Evolutionary conservation across 2,113 vertebrate species (phyloP).

Genomic region (Ceyx margarethae): DNA sequence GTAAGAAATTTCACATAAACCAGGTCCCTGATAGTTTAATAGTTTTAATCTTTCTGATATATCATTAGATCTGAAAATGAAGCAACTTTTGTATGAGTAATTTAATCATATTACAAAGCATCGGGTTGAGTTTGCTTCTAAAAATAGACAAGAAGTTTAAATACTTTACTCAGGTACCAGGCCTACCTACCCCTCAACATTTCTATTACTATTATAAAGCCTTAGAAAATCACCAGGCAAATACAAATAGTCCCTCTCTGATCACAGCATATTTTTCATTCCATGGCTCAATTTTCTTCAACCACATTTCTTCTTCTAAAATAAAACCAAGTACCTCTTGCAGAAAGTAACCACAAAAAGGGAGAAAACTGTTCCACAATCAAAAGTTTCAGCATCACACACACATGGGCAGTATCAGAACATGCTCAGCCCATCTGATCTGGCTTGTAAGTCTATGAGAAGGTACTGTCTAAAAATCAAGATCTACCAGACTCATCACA

Average conservation of each 20-base stretch:
- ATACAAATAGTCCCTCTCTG: background rate
- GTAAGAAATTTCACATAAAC: background rate
- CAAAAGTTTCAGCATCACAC: background rate
- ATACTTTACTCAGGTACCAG: background rate
- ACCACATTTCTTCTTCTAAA: background rate
- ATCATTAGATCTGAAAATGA: background rate
- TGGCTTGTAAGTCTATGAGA: background rate
- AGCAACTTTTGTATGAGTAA: background rate
- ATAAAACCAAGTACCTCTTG: background rate
- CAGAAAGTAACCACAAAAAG: background rate
- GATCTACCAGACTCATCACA: background rate
- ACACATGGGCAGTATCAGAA: background rate
- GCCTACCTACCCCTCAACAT: background rate
- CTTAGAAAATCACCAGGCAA: background rate
- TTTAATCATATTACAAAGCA: background rate
- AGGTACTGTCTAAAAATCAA: background rate
- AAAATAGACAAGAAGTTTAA: background rate
- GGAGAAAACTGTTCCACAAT: background rate
- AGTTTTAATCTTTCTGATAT: background rate
- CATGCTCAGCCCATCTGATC: accelerated
- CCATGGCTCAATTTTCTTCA: background rate
- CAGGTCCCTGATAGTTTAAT: background rate
- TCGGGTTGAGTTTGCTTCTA: background rate
- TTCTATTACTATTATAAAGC: background rate
- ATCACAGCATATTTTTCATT: background rate